Conservation (phyloP, 2,113 vertebrate species). For the Cichladusa arquata region DNA sequence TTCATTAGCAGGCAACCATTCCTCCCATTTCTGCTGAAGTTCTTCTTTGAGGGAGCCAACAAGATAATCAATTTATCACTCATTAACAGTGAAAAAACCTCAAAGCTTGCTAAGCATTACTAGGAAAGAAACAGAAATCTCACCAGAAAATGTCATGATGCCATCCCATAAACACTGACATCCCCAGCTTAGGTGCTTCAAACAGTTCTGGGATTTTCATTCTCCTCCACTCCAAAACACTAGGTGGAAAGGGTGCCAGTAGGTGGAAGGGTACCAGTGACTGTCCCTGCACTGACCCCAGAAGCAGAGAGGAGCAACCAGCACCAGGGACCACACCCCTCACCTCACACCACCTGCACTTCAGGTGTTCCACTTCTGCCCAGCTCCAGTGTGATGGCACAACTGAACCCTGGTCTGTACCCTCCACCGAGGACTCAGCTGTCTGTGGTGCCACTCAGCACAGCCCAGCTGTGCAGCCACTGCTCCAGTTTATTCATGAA, state of each 20-base stretch:
- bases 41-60: background rate
- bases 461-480: background rate
- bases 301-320: background rate
- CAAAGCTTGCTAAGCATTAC: background rate
- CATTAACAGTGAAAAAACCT: background rate
- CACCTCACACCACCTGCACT: accelerated
- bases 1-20: background rate
- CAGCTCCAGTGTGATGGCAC: too few species aligned
- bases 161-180: background rate
- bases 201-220: background rate
- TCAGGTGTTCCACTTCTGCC: background rate
- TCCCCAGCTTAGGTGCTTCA: background rate
- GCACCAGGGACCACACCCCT: background rate
- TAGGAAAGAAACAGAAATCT: background rate
- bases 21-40: background rate
- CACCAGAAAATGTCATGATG: background rate
- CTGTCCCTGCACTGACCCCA: accelerated
- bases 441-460: background rate
- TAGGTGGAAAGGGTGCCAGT: background rate
- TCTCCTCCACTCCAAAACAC: background rate
- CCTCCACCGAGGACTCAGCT: background rate
- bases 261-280: background rate
- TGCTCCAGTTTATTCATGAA: background rate
- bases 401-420: background rate
- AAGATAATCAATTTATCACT: background rate